Conservation (phyloP, 1,140 invertebrate species). For the Hetaerina americana region DNA sequence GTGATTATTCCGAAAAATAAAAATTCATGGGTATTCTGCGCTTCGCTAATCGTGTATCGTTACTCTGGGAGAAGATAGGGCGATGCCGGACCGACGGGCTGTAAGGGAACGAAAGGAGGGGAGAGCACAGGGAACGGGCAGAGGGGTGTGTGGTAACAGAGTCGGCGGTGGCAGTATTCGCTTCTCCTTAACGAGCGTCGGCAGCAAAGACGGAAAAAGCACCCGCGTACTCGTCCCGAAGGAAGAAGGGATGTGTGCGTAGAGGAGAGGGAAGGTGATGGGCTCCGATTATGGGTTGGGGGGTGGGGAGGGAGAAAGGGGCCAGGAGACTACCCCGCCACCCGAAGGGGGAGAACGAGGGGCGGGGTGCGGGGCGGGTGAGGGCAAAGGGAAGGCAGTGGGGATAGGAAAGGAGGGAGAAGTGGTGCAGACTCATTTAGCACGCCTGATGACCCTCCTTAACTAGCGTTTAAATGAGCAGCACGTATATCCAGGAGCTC, state of each 20-base stretch:
- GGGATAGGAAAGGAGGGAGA: not conserved
- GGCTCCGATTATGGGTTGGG: too few species aligned
- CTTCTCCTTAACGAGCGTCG: not conserved
- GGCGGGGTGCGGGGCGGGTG: not conserved
- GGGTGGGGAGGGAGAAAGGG: too few species aligned
- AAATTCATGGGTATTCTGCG: too few species aligned
- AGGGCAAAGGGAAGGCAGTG: not conserved
- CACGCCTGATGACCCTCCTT: not conserved
- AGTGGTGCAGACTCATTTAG: not conserved
- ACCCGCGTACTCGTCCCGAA: not conserved
- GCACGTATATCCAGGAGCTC: not conserved
- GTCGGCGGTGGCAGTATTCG: not conserved
- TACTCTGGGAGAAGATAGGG: too few species aligned
- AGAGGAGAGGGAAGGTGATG: not conserved
- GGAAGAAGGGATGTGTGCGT: not conserved
- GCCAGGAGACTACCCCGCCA: not conserved
- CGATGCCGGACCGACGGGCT: too few species aligned
- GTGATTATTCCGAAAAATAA: too few species aligned
- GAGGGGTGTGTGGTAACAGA: not conserved
- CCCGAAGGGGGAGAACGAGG: not conserved
- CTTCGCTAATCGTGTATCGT: too few species aligned
- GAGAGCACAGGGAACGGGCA: not conserved
- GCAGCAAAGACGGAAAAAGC: not conserved
- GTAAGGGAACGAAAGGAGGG: too few species aligned
- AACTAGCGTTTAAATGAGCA: not conserved